Conservation (phyloP, 2,888 invertebrate species). For the Dasypolia templi region DNA sequence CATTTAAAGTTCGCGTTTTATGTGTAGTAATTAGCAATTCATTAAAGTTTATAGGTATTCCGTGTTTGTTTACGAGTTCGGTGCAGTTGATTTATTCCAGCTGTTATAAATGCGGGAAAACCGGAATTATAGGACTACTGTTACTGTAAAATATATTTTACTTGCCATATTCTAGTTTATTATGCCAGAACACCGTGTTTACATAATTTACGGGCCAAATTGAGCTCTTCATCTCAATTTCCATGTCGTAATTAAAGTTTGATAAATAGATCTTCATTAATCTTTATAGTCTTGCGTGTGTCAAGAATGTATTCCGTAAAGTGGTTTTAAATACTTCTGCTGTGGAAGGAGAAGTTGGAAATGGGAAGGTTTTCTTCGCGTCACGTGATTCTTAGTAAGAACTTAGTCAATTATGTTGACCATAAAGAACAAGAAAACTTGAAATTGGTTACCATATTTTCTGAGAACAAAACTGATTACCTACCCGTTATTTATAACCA, state of each 20-base stretch:
- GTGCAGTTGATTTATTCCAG: slow-evolving; percentile 29
- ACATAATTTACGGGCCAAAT: slow-evolving; percentile 36
- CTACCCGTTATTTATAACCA: background rate
- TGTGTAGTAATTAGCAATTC: slow-evolving; percentile 28
- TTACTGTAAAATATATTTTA: slow-evolving; percentile 28
- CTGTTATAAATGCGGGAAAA: slow-evolving; percentile 25
- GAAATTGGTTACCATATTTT: background rate
- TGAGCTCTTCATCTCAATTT: slow-evolving; percentile 43
- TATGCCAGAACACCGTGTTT: slow-evolving; percentile 32
- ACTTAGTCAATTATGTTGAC: slow-evolving; percentile 1
- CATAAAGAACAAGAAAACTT: background rate
- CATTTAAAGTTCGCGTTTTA: slow-evolving; percentile 9
- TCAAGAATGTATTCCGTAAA: slow-evolving; percentile 23
- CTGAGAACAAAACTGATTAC: too few relatives aligned
- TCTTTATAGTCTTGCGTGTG: slow-evolving; percentile 29
- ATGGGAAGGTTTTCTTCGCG: background rate
- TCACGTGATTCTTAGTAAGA: background rate
- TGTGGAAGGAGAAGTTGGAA: background rate
- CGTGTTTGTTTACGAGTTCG: slow-evolving; percentile 26
- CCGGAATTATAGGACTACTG: slow-evolving; percentile 28
- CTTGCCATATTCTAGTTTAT: slow-evolving; percentile 47
- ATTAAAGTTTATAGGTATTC: slow-evolving; percentile 29
- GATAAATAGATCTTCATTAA: slow-evolving; percentile 35
- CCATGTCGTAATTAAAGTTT: slow-evolving; percentile 50
- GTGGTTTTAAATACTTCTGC: slow-evolving; percentile 16